Percentiles rank a stretch among this genome's conserved stretches.
phyloP scores from a whole-genome alignment of 2,797 vertebrate species.

The Phoxinus dragarum region DNA sequence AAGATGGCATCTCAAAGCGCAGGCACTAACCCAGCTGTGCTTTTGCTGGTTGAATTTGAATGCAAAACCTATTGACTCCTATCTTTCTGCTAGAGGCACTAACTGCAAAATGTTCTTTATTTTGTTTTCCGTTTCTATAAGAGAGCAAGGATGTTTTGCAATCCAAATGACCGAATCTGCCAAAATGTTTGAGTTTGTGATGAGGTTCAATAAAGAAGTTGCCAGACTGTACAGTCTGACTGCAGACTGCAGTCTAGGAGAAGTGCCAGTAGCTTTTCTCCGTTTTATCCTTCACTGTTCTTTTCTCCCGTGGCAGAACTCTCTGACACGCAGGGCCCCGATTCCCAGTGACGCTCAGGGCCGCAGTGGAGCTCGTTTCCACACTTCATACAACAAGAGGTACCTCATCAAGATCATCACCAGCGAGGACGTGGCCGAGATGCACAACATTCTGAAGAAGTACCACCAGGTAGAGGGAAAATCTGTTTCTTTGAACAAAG shows the following conservation, averaged over 20 bases:
- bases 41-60: conserved; percentile 4
- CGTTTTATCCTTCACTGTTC: conserved; percentile 20
- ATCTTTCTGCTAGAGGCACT: neutral
- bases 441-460: conserved; percentile 99
- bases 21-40: neutral
- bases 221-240: conserved; percentile 28
- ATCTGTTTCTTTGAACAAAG: conserved; percentile 36
- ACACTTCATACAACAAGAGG: conserved; percentile 95
- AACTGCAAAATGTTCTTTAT: neutral
- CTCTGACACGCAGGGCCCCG: conserved; percentile 93
- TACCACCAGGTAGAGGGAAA: conserved; percentile 90
- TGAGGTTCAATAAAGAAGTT: conserved; percentile 29
- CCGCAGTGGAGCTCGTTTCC: conserved; percentile 95
- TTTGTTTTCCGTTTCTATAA: neutral
- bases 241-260: conserved; percentile 43
- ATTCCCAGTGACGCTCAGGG: conserved; percentile 95
- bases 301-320: conserved; percentile 83
- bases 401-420: conserved; percentile 98
- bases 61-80: neutral
- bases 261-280: conserved; percentile 36
- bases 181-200: conserved; percentile 14
- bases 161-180: conserved; percentile 29
- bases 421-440: conserved; percentile 98
- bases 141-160: neutral
- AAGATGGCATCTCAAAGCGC: conserved; percentile 15